Percentiles rank a stretch among this genome's conserved stretches.
These are phyloP conservation scores for Collichthys lucidus DNA, from an alignment of 2,113 vertebrate genomes.

Conservation along the genomic window DNA sequence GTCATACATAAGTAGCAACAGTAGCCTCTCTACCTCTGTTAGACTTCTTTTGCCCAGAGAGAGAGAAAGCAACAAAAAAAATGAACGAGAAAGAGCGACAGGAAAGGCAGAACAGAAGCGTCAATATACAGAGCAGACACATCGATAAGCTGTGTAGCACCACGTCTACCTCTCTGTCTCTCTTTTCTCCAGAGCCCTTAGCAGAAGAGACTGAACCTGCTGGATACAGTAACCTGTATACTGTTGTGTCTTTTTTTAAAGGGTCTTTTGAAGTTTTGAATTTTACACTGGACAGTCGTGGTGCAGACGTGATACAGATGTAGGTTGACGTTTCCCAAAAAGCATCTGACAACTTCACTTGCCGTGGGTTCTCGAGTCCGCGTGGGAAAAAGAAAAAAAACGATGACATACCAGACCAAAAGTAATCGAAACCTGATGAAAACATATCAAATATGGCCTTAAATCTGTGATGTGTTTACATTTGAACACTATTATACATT, in stretches of 20 bases:
- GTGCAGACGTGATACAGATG: conserved; percentile 60
- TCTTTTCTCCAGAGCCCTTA: conserved; percentile 47
- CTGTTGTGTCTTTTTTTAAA: conserved; percentile 37
- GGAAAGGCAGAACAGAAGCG: conserved; percentile 46
- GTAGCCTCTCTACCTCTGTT: conserved; percentile 66
- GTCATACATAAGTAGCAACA: conserved; percentile 44
- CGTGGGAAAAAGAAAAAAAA: neutral
- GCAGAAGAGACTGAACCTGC: conserved; percentile 63
- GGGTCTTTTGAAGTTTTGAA: conserved; percentile 56
- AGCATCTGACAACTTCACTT: conserved; percentile 30
- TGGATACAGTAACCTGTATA: conserved; percentile 36
- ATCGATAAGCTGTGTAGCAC: conserved; percentile 56
- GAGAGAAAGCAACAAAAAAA: conserved; percentile 23
- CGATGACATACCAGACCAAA: conserved; percentile 19
- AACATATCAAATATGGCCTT: conserved; percentile 45
- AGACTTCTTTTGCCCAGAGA: conserved; percentile 46
- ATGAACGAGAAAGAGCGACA: conserved; percentile 44
- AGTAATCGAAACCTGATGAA: conserved; percentile 11
- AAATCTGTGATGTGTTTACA: conserved; percentile 27
- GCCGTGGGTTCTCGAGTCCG: neutral
- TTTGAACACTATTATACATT: conserved; percentile 9
- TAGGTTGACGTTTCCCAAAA: conserved; percentile 55
- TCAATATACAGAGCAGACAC: conserved; percentile 46
- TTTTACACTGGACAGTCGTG: conserved; percentile 81
- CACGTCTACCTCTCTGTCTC: conserved; percentile 70